Percentiles rank a stretch among this genome's conserved stretches.
These are phyloP conservation scores for Tipula unca DNA, from an alignment of 2,888 invertebrate species.

Conservation along the genomic window DNA sequence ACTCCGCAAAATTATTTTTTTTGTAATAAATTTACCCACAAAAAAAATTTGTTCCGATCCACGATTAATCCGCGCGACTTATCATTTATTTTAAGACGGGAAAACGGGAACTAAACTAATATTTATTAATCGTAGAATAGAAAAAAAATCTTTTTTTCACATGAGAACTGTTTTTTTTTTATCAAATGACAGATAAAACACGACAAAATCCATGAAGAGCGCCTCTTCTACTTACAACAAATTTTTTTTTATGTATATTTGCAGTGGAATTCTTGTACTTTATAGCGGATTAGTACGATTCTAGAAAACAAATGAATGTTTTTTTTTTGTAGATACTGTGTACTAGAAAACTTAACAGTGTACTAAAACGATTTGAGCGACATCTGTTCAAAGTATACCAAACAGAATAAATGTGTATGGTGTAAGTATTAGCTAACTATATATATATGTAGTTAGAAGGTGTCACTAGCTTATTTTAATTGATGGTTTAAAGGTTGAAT, in stretches of 20 bases:
- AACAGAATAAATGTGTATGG: neutral
- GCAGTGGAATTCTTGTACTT: neutral
- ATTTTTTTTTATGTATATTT: neutral
- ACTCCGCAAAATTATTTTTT: neutral
- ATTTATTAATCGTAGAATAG: neutral
- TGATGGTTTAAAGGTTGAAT: neutral
- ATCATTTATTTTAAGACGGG: neutral
- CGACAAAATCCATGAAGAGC: conserved; percentile 14
- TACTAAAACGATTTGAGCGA: neutral
- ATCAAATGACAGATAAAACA: conserved; percentile 8
- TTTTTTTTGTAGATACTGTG: neutral
- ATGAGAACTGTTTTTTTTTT: neutral
- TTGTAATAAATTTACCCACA: neutral
- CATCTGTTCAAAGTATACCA: neutral
- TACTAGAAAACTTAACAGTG: neutral
- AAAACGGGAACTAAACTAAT: neutral
- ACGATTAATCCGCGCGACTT: neutral
- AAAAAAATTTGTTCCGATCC: neutral
- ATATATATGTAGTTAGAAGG: too few relatives aligned
- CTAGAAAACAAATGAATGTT: neutral
- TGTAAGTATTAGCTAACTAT: neutral
- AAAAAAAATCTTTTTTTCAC: neutral
- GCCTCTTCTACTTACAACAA: neutral
- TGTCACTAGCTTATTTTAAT: too few relatives aligned
- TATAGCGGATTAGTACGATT: neutral